Evolutionary conservation across 2,888 invertebrate species (phyloP).

Genomic region (Folsomia candida): DNA sequence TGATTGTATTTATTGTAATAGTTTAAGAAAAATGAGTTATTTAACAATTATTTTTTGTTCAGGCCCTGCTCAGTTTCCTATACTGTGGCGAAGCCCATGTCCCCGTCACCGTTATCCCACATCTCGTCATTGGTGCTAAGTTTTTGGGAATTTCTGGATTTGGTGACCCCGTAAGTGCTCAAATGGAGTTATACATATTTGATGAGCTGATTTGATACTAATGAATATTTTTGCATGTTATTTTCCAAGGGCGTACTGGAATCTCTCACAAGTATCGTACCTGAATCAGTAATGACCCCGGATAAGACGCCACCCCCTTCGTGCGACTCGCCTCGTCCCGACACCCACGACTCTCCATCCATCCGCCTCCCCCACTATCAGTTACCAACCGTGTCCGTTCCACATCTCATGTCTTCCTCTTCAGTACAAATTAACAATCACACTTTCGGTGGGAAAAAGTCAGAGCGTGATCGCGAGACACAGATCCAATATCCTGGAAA

Average conservation of each 20-base stretch:
- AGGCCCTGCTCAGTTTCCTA: conserved; percentile 50
- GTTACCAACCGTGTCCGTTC: conserved; percentile 45
- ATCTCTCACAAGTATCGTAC: conserved; percentile 51
- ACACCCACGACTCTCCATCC: conserved; percentile 39
- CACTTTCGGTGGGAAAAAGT: conserved; percentile 38
- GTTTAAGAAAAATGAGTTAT: no score
- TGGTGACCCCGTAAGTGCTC: conserved; percentile 50
- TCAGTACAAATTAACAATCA: conserved; percentile 50
- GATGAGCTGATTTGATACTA: no score
- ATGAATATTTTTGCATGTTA: background rate
- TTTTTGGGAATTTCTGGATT: conserved; percentile 51
- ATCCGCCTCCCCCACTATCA: conserved; percentile 41
- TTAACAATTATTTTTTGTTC: no score
- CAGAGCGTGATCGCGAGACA: conserved; percentile 40
- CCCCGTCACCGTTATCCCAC: conserved; percentile 39
- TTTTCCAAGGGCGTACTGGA: conserved; percentile 51
- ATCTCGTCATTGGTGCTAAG: conserved; percentile 51
- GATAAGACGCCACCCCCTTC: conserved; percentile 46
- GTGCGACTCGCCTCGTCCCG: conserved; percentile 45
- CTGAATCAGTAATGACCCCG: conserved; percentile 49
- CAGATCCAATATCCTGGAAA: conserved; percentile 34
- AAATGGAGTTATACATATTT: no score
- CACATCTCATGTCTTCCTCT: conserved; percentile 48
- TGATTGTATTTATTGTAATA: no score
- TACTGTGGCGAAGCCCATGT: conserved; percentile 52